phyloP scores from a whole-genome alignment of 2,113 vertebrate genomes.

The Cryptomyrus ogoouensis region DNA sequence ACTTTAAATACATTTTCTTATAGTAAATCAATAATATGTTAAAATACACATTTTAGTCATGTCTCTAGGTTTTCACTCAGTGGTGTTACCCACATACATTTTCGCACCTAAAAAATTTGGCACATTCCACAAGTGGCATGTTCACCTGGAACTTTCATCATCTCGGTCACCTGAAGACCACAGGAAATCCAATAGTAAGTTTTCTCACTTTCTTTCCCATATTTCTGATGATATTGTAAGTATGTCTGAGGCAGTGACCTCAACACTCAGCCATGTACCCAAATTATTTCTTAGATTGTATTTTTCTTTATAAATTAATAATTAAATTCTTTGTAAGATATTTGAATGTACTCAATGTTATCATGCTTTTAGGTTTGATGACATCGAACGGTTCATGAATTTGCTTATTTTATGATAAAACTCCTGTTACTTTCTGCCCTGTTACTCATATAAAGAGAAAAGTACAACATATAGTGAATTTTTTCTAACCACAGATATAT shows the following conservation, averaged over 20 bases:
- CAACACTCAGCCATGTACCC: background rate
- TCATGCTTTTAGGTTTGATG: background rate
- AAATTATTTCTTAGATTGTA: background rate
- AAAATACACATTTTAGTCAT: background rate
- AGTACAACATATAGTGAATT: background rate
- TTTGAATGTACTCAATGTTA: background rate
- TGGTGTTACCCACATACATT: background rate
- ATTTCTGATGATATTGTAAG: background rate
- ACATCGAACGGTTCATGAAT: background rate
- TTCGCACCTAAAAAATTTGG: background rate
- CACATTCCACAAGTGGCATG: background rate
- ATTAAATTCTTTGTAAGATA: background rate
- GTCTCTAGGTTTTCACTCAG: background rate
- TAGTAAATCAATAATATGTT: background rate
- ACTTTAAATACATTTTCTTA: background rate
- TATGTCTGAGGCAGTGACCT: background rate
- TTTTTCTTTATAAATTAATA: background rate
- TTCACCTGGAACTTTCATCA: background rate
- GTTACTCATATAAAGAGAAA: background rate
- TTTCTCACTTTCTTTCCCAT: background rate
- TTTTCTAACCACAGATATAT: background rate
- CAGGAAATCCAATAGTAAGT: background rate
- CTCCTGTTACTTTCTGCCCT: background rate
- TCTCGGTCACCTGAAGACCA: background rate
- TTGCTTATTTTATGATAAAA: background rate